phyloP scores from a whole-genome alignment of 2,113 vertebrate species.

The Columbina picui region DNA sequence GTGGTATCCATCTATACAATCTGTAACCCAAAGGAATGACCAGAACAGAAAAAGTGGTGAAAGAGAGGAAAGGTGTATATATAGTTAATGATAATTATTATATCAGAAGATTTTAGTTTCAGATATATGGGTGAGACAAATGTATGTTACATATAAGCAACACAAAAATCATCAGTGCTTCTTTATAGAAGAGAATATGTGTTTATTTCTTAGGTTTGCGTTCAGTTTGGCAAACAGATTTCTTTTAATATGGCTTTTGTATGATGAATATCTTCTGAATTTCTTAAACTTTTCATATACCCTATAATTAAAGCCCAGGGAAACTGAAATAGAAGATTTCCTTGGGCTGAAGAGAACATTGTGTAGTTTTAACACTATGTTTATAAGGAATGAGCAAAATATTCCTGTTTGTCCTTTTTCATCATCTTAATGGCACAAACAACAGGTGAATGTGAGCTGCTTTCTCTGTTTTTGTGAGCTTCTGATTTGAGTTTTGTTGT shows the following conservation, averaged over 20 bases:
- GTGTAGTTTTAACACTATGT: not conserved
- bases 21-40: not conserved
- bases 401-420: not conserved
- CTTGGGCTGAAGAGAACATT: not conserved
- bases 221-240: not conserved
- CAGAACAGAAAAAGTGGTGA: not conserved
- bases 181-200: not conserved
- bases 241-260: not conserved
- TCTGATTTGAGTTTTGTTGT: constrained; percentile 57
- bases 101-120: not conserved
- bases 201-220: not conserved
- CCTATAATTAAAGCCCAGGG: rapidly evolving
- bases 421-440: not conserved
- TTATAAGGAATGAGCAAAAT: not conserved
- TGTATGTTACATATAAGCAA: not conserved
- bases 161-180: not conserved
- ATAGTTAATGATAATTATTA: not conserved
- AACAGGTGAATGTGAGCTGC: not conserved
- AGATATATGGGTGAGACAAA: not conserved
- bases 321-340: not conserved
- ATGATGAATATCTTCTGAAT: not conserved
- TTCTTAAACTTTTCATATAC: not conserved
- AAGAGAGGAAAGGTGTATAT: not conserved
- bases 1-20: not conserved
- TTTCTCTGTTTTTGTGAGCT: not conserved